Evolutionary conservation across 2,113 vertebrate species (phyloP).

Genomic region (Gila orcuttii): DNA sequence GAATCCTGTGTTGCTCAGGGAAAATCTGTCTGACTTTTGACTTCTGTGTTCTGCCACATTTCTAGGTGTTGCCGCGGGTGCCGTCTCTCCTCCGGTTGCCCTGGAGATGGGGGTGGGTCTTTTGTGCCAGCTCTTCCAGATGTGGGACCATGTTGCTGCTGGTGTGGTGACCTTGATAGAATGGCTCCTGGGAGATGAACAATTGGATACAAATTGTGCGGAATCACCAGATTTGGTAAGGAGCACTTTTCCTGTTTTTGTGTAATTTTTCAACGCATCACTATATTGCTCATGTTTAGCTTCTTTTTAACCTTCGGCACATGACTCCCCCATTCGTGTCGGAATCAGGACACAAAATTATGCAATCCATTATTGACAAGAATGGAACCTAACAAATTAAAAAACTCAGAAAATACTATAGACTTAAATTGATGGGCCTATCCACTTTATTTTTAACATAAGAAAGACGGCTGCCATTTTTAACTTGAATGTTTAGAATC

Average conservation of each 20-base stretch:
- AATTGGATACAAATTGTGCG: slow-evolving; percentile 51
- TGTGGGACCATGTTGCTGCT: slow-evolving; percentile 73
- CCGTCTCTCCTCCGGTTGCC: slow-evolving; percentile 83
- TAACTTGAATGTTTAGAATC: no score
- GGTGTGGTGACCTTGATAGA: slow-evolving; percentile 77
- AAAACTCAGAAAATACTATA: no score
- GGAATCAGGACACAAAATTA: not conserved
- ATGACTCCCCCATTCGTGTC: not conserved
- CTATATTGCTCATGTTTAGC: not conserved
- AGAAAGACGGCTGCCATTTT: no score
- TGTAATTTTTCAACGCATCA: not conserved
- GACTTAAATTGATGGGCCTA: no score
- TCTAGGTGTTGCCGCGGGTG: slow-evolving; percentile 75
- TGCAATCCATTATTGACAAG: not conserved
- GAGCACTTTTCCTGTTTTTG: not conserved
- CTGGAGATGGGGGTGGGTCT: slow-evolving; percentile 79
- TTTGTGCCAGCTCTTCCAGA: slow-evolving; percentile 82
- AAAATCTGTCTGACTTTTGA: slow-evolving; percentile 1
- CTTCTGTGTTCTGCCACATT: slow-evolving; percentile 5
- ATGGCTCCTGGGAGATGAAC: slow-evolving; percentile 84
- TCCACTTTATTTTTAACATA: no score
- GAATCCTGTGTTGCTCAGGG: slow-evolving; percentile 2
- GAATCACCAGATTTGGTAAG: slow-evolving; percentile 67
- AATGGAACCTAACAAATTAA: no score
- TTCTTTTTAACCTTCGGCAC: not conserved